Evolutionary conservation across 2,113 vertebrate genomes (phyloP), one percentile per base, ranked within the genome.

Genomic region (Vicugna pacos): DNA sequence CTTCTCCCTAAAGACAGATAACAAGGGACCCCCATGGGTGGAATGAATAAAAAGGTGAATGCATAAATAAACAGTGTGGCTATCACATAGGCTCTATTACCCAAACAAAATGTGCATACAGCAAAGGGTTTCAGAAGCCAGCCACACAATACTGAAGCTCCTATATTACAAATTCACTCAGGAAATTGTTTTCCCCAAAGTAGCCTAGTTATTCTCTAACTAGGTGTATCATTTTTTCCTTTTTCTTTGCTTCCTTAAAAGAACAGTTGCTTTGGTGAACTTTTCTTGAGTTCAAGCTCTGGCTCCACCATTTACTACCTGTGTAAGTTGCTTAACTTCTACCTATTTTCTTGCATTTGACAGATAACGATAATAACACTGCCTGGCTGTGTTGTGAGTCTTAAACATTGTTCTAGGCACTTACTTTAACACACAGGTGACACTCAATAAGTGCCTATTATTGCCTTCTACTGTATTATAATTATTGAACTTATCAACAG

Each of bases 1-100:
- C 16, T 91, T 93, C 72, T 91, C 14, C 30, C 58, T 89, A 79
- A 95, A 77, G n/a, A 79, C 19, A 54, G 76, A 54, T 65, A 64
- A 93, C 12, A 79, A 54, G 50, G 24, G 73, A 42, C 24, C 30
- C 15, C 16, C 15, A 19, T 62, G 17, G 13, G 8, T 84, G 14
- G 15, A 82, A 69, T 77, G 79, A 95, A 80, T 75, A 52, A 58
- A 86, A 84, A 2, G 6, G 9, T 54, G 54, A 62, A 38, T 17
- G 26, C 48, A 72, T 50, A 93, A 92, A 82, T n/a, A 17, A 83
- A 54, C 3, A 73, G 35, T n/a, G 67, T 50, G 46, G 6, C 3
- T 81, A 13, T 28, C n/a, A 50, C 35, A 16, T 5, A 91, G 52
- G 8, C 77, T 35, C 15, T 54, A 28, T 26, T 73, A 28, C 14